Conservation (phyloP, 2,113 vertebrate genomes). For the Malurus cyaneus region DNA sequence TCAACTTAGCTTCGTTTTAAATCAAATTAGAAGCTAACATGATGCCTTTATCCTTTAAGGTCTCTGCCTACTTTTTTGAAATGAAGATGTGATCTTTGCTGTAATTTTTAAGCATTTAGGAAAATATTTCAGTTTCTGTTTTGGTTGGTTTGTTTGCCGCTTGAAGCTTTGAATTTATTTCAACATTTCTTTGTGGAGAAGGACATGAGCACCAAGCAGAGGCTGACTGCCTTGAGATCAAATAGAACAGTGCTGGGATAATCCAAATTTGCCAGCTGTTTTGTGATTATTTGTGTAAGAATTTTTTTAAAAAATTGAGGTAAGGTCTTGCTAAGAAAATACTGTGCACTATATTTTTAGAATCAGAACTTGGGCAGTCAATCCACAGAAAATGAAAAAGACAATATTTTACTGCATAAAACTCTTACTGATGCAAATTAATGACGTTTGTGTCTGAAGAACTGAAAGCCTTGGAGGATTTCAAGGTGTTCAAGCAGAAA, state of each 20-base stretch:
- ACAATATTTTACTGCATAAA: accelerated
- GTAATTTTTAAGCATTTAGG: neutral
- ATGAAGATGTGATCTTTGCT: neutral
- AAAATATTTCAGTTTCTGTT: neutral
- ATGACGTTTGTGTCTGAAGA: neutral
- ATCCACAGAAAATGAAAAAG: neutral
- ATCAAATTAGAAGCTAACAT: neutral
- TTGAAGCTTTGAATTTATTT: neutral
- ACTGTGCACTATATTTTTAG: neutral
- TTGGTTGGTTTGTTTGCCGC: neutral
- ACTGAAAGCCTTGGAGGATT: neutral
- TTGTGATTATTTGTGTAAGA: neutral
- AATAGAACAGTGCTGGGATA: neutral
- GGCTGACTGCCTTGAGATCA: neutral
- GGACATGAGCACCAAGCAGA: neutral
- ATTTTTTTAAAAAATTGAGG: neutral
- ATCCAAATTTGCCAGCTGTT: neutral
- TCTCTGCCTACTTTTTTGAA: neutral
- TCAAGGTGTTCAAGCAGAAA: neutral
- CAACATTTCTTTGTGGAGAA: neutral
- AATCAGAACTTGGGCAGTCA: neutral
- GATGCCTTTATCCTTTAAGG: neutral
- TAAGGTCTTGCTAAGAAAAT: neutral
- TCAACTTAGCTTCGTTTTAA: neutral
- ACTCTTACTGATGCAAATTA: neutral